phyloP scores from a whole-genome alignment of 2,113 vertebrate species.

The Ondatra zibethicus region DNA sequence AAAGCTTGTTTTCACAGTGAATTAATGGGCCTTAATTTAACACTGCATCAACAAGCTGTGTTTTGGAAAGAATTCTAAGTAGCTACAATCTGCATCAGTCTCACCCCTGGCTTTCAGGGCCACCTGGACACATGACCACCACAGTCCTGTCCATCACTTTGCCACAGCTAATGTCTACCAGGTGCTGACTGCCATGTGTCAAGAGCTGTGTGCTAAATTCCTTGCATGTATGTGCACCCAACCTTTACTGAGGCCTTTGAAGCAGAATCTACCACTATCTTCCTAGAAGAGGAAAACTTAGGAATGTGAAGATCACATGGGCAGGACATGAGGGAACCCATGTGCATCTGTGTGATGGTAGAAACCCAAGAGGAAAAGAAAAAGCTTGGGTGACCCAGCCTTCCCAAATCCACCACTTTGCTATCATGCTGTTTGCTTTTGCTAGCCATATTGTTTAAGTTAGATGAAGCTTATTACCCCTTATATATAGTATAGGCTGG shows the following conservation, averaged over 20 bases:
- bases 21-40: constrained; percentile 85
- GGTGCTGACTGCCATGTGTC: neutral
- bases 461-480: neutral
- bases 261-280: neutral
- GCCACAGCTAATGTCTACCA: neutral
- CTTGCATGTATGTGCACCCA: neutral
- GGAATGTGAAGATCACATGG: neutral
- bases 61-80: constrained; percentile 75
- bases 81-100: neutral
- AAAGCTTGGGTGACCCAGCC: neutral
- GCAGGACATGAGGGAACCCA: too few species aligned
- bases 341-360: neutral
- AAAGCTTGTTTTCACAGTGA: constrained; percentile 83
- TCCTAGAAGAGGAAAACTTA: neutral
- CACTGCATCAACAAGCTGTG: constrained; percentile 68
- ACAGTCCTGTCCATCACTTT: neutral
- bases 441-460: neutral
- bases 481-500: neutral
- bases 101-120: neutral
- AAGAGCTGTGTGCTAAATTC: neutral
- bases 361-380: neutral
- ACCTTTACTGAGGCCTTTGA: neutral
- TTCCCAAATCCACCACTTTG: neutral
- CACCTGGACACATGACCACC: neutral
- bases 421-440: neutral